Base-by-base conservation (phyloP, 2,888 invertebrate genomes). In the Melanostoma scalare region DNA sequence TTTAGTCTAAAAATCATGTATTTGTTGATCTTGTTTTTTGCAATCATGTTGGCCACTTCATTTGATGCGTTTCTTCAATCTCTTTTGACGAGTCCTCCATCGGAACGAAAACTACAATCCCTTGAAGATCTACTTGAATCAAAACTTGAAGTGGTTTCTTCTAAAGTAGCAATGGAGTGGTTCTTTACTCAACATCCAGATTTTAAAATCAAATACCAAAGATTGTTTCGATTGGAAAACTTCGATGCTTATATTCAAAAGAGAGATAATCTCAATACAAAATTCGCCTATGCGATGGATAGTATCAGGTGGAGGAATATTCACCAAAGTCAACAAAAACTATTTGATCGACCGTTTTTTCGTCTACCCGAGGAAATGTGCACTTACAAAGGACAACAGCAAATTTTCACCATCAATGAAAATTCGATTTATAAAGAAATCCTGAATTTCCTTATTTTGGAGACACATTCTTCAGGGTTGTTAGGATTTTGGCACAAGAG, bases 361-460 rank as follows among this genome's bases (percentile, higher is more conserved):
- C 87, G 87, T 2, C 61, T 80, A 76, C 86, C 87, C 0, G 50
- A 85, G 0, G 88, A 88, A 44, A 85, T 89, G 3, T 89, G 89
- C 86, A 1, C 89, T 89, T 77, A 89, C 89, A 0, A 42, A 89
- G 1, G 86, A 88, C 0, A 87, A 89, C 48, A 89, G 20, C 20
- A 20, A 20, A 20, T 20, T 20, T 20, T 20, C 20, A 20, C 89
- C 0, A 48, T 89, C 0, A 86, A 88, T 0, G 88, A 88, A 50
- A 90, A 89, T 60, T 89, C 89, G 0, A 86, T 89, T 6, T 90
- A 86, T 44, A 84, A 67, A 72, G 69, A 86, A 3, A 85, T 86
- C 0, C n/a, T 90, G 6, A 69, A 87, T 6, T 60, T 65, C 2
- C 65, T 89, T 0, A 89, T 89, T 6, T 10, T 89, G 79, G 86